phyloP scores from a whole-genome alignment of 2,113 vertebrate species.

The Halcyon senegalensis region DNA sequence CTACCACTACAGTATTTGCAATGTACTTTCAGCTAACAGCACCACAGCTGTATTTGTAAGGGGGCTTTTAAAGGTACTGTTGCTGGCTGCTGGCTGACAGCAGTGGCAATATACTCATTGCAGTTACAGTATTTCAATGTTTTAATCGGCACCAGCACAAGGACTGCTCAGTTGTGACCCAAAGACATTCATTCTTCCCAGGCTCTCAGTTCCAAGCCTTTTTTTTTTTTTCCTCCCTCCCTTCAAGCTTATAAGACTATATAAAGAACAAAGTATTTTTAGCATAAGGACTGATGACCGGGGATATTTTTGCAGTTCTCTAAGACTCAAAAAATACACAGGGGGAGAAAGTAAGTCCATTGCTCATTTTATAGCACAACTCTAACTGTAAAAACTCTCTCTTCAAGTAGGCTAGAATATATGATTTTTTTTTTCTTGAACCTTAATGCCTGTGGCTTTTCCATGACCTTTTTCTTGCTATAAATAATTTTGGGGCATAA shows the following conservation, averaged over 20 bases:
- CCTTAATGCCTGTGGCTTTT: not conserved
- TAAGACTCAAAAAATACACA: not conserved
- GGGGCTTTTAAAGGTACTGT: not conserved
- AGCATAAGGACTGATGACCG: not conserved
- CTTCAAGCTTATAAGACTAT: not conserved
- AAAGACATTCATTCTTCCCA: not conserved
- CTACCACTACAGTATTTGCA: not conserved
- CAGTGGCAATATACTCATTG: not conserved
- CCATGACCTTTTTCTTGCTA: not conserved
- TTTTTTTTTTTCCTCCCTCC: not conserved
- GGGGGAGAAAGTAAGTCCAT: not conserved
- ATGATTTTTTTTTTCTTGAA: not conserved
- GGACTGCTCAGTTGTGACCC: not conserved
- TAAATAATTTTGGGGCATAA: not conserved
- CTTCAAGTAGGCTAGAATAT: not conserved
- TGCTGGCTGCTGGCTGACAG: not conserved
- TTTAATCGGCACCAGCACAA: not conserved
- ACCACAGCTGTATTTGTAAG: not conserved
- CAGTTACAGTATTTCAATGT: not conserved
- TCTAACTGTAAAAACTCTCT: not conserved
- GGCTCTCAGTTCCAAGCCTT: not conserved
- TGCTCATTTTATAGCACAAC: not conserved
- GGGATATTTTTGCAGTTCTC: not conserved
- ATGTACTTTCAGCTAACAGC: not conserved
- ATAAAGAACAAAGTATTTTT: slow-evolving; percentile 2